A percentile compares a stretch with the other conserved stretches of the same genome.
Evolutionary conservation across 2,888 invertebrate genomes (phyloP).

Genomic region (Diloba caeruleocephala): DNA sequence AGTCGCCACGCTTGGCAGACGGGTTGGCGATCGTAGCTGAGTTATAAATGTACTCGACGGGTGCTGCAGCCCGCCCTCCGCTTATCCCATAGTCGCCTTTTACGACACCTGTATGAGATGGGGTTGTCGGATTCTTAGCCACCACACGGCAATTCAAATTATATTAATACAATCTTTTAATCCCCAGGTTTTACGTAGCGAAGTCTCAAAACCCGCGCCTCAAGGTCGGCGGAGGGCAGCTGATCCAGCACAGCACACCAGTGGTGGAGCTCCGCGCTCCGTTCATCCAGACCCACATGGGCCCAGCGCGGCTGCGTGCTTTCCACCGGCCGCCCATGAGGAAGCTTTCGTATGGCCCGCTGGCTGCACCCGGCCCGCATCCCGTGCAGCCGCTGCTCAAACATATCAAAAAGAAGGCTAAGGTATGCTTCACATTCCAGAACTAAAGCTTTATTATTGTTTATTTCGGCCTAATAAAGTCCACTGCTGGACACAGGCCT

Average conservation of each 20-base stretch:
- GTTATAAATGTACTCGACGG: too few relatives aligned
- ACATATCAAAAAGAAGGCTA: conserved; percentile 97
- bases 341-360: conserved; percentile 94
- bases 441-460: not conserved
- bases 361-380: conserved; percentile 93
- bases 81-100: too few relatives aligned
- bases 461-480: too few relatives aligned
- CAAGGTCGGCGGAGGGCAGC: conserved; percentile 96
- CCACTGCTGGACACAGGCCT: too few relatives aligned
- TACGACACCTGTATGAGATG: too few relatives aligned
- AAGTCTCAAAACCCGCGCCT: conserved; percentile 94
- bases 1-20: too few relatives aligned
- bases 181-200: conserved; percentile 95
- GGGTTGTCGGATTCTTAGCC: too few relatives aligned
- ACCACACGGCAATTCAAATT: too few relatives aligned
- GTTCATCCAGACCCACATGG: conserved; percentile 98
- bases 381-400: conserved; percentile 95
- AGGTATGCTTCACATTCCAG: conserved; percentile 79
- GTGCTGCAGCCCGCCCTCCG: too few relatives aligned
- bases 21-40: too few relatives aligned
- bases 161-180: not conserved
- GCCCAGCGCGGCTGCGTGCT: conserved; percentile 91
- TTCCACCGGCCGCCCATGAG: conserved; percentile 98
- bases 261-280: conserved; percentile 98
- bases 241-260: conserved; percentile 99